Evolutionary conservation across 1,140 invertebrate species (phyloP).

Genomic region (Mycetomoellerius zeteki): DNA sequence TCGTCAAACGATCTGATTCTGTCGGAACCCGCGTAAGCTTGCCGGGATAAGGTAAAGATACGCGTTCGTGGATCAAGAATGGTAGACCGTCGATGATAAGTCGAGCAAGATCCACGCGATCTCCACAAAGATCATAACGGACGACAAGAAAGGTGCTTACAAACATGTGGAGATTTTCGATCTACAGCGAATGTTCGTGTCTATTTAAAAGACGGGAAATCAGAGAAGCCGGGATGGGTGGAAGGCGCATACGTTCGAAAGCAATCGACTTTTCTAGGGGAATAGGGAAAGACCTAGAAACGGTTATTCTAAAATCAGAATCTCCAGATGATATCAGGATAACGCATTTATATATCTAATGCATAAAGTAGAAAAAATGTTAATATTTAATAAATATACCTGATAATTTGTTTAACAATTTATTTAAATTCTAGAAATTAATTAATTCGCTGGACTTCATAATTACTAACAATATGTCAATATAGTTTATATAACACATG

Average conservation of each 20-base stretch:
- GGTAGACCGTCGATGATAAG: slow-evolving; percentile 31
- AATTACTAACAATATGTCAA: not conserved
- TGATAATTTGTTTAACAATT: not conserved
- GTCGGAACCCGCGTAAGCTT: slow-evolving; percentile 64
- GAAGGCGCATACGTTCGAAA: slow-evolving; percentile 37
- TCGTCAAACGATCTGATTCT: slow-evolving; percentile 73
- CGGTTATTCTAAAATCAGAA: slow-evolving; percentile 41
- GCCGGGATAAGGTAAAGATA: slow-evolving; percentile 55
- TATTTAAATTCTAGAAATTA: not conserved
- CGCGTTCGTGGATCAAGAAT: slow-evolving; percentile 52
- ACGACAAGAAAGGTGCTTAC: not conserved
- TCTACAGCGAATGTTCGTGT: slow-evolving; percentile 51
- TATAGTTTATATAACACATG: not conserved
- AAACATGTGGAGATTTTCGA: not conserved
- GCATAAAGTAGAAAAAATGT: not conserved
- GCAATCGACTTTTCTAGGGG: slow-evolving; percentile 42
- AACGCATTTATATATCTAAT: slow-evolving; percentile 36
- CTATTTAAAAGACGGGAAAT: slow-evolving; percentile 68
- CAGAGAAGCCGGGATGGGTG: not conserved
- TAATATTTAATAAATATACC: slow-evolving; percentile 56
- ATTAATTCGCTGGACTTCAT: not conserved
- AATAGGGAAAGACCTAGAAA: slow-evolving; percentile 4
- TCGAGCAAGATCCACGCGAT: not conserved
- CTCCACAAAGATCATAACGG: not conserved
- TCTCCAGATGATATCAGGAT: slow-evolving; percentile 20